A percentile compares a stretch with the other conserved stretches of the same genome.
Conservation (phyloP, 2,797 vertebrate genomes). For the Pelobates cultripes region DNA sequence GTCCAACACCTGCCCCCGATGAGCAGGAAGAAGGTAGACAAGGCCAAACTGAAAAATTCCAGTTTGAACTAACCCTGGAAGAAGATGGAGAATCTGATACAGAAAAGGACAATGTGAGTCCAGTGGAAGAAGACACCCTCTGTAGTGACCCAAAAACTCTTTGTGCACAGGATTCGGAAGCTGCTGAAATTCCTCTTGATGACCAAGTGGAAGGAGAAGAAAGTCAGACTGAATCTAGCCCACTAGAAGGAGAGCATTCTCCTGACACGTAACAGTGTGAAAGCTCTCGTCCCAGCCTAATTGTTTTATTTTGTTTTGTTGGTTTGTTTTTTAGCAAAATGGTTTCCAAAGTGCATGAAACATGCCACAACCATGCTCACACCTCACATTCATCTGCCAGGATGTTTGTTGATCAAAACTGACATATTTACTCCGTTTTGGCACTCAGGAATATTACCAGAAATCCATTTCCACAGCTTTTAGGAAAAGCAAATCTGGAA, state of each 20-base stretch:
- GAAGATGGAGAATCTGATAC: conserved; percentile 97
- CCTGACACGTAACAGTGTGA: conserved; percentile 85
- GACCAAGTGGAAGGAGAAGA: conserved; percentile 90
- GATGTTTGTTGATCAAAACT: conserved; percentile 78
- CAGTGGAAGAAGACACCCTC: conserved; percentile 94
- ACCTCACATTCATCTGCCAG: conserved; percentile 77
- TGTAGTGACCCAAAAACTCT: conserved; percentile 99
- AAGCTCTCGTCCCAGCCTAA: conserved; percentile 38
- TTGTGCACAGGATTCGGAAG: conserved; percentile 97
- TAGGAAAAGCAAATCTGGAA: conserved; percentile 55
- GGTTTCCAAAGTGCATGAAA: conserved; percentile 85
- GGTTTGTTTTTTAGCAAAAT: conserved; percentile 57
- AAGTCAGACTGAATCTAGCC: conserved; percentile 74
- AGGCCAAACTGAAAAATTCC: conserved; percentile 94
- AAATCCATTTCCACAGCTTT: conserved; percentile 69
- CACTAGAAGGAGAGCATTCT: conserved; percentile 76
- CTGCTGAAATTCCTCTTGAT: conserved; percentile 93
- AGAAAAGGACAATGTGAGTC: conserved; percentile 95
- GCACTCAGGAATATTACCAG: conserved; percentile 96
- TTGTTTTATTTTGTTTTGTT: conserved; percentile 29
- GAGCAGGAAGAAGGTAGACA: conserved; percentile 86
- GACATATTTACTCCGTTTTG: conserved; percentile 86
- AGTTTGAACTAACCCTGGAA: conserved; percentile 96
- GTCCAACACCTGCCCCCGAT: conserved; percentile 90
- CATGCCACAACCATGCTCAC: conserved; percentile 77